Evolutionary conservation across 2,888 invertebrate species (phyloP).

Genomic region (Malthinus flaveolus): DNA sequence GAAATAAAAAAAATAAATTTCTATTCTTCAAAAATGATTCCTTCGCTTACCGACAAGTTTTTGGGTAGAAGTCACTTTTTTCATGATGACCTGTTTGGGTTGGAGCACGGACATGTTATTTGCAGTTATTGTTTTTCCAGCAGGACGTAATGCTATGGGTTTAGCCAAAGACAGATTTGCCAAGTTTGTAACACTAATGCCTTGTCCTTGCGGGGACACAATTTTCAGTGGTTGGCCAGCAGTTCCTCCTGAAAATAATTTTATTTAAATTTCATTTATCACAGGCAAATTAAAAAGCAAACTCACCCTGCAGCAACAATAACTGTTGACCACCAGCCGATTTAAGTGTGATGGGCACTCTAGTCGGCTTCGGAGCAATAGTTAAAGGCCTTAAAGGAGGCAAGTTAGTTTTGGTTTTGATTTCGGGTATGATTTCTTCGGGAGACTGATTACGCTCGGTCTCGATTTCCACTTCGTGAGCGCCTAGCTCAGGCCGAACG

Average conservation of each 20-base stretch:
- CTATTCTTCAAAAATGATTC: not conserved
- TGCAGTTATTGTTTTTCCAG: slow-evolving; percentile 42
- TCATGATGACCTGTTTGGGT: slow-evolving; percentile 51
- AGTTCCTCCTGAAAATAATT: slow-evolving; percentile 29
- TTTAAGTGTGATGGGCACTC: slow-evolving; percentile 49
- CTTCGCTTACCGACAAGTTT: slow-evolving; percentile 24
- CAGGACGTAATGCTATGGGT: slow-evolving; percentile 48
- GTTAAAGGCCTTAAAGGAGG: slow-evolving; percentile 54
- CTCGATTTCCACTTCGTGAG: slow-evolving; percentile 49
- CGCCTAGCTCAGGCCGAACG: slow-evolving; percentile 44
- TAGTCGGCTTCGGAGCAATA: slow-evolving; percentile 58
- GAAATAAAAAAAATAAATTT: not conserved
- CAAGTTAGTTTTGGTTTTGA: slow-evolving; percentile 39
- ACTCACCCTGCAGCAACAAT: slow-evolving; percentile 53
- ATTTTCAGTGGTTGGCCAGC: slow-evolving; percentile 52
- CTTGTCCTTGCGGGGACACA: slow-evolving; percentile 50
- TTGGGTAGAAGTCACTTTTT: slow-evolving; percentile 41
- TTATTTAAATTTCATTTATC: too few relatives aligned
- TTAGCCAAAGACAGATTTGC: slow-evolving; percentile 48
- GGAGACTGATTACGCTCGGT: slow-evolving; percentile 42
- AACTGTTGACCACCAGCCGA: slow-evolving; percentile 54
- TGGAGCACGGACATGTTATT: slow-evolving; percentile 41
- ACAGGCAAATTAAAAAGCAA: not conserved
- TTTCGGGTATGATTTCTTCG: slow-evolving; percentile 45
- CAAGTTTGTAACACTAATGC: slow-evolving; percentile 49